Conservation (phyloP, 2,888 invertebrate species). For the Margaritifera margaritifera region DNA sequence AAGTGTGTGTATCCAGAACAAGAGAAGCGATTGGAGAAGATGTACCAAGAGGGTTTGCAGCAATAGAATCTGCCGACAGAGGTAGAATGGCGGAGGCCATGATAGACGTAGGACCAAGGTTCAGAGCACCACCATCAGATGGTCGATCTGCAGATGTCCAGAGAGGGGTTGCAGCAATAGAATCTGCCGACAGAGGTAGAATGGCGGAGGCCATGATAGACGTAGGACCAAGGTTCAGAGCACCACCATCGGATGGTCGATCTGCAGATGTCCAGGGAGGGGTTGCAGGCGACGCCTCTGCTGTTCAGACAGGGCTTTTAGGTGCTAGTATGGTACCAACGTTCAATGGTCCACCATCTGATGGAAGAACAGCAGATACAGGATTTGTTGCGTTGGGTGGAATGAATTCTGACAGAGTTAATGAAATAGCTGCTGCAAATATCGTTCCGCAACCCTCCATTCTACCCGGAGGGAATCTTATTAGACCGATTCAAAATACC, state of each 20-base stretch:
- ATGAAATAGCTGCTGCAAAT: too few species aligned
- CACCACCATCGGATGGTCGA: slow-evolving; percentile 21
- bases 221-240: slow-evolving; percentile 21
- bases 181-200: slow-evolving; percentile 3
- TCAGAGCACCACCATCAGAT: slow-evolving; percentile 20
- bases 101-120: slow-evolving; percentile 16
- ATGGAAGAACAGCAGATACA: slow-evolving; percentile 17
- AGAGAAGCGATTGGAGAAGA: slow-evolving; percentile 12
- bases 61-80: slow-evolving; percentile 1
- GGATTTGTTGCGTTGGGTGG: too few species aligned
- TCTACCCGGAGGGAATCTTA: too few species aligned
- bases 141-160: slow-evolving; percentile 7
- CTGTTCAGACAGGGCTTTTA: too few species aligned
- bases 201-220: slow-evolving; percentile 6
- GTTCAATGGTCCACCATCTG: slow-evolving; percentile 19
- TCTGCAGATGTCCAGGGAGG: too few species aligned
- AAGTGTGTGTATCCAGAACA: slow-evolving; percentile 22
- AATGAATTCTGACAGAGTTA: too few species aligned
- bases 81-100: slow-evolving; percentile 10
- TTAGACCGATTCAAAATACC: slow-evolving; percentile 39
- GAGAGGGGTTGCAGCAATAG: slow-evolving; percentile 2
- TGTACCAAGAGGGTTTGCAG: slow-evolving; percentile 3
- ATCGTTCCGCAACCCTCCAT: too few species aligned
- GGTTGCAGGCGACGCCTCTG: too few species aligned
- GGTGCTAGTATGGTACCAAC: slow-evolving; percentile 7